phyloP scores from a whole-genome alignment of 2,888 invertebrate genomes.

The Drosophila niveifrons region DNA sequence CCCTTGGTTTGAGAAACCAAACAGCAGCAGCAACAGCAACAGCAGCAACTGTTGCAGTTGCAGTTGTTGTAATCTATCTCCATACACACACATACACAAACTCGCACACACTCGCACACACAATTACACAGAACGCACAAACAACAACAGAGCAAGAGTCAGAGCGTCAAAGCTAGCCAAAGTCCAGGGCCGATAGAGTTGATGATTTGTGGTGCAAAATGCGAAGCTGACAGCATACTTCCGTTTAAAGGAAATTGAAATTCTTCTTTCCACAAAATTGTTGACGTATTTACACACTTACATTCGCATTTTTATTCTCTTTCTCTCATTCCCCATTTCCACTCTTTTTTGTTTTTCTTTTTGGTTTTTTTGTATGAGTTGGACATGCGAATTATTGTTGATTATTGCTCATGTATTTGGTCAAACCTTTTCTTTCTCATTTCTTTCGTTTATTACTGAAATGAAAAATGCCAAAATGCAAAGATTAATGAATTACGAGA shows the following conservation, averaged over 20 bases:
- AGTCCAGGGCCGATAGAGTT: conserved; percentile 69
- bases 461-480: background rate
- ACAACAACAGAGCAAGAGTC: conserved; percentile 27
- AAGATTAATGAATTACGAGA: background rate
- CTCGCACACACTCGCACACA: conserved; percentile 8
- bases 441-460: background rate
- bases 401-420: background rate
- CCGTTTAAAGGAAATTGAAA: conserved; percentile 81
- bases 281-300: conserved; percentile 72
- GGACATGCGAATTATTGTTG: background rate
- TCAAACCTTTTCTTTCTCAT: background rate
- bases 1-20: conserved; percentile 38
- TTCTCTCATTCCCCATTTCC: background rate
- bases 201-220: conserved; percentile 81
- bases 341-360: background rate
- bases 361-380: background rate
- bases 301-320: conserved; percentile 20
- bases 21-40: conserved; percentile 19
- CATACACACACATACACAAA: conserved; percentile 36
- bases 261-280: conserved; percentile 79
- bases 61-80: conserved; percentile 77
- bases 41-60: conserved; percentile 33
- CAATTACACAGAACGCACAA: conserved; percentile 1
- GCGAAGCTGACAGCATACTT: conserved; percentile 72
- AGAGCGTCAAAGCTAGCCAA: conserved; percentile 33